Conservation (phyloP, 2,113 vertebrate genomes). For the Melanerpes formicivorus region DNA sequence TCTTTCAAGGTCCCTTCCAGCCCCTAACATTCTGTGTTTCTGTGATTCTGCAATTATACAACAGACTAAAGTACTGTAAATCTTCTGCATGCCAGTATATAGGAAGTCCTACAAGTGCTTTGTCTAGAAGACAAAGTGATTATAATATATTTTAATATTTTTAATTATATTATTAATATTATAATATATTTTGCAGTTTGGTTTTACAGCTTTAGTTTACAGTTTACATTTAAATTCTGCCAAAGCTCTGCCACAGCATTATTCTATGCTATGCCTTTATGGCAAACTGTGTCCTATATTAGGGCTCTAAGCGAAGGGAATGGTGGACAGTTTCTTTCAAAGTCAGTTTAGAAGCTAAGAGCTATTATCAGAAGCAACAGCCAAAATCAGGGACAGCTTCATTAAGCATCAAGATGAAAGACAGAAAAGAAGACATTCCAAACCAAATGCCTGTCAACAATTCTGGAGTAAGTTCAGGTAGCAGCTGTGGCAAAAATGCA, state of each 20-base stretch:
- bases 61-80: background rate
- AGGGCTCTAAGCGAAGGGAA: background rate
- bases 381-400: background rate
- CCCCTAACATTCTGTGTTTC: too few species aligned
- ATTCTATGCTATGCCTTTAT: background rate
- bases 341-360: background rate
- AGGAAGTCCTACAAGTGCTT: background rate
- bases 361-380: background rate
- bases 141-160: background rate
- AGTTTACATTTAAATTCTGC: background rate
- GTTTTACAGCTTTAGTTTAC: background rate
- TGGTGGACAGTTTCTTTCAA: background rate
- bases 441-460: background rate
- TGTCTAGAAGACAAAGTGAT: background rate
- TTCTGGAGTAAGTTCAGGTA: background rate
- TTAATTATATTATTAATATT: too few species aligned
- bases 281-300: background rate
- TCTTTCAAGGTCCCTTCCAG: too few species aligned
- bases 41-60: background rate
- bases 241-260: background rate
- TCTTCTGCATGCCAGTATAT: background rate
- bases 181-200: background rate
- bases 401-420: background rate
- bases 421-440: background rate
- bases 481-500: background rate